Base-by-base conservation (phyloP, 2,113 vertebrate genomes). In the Prinia subflava region DNA sequence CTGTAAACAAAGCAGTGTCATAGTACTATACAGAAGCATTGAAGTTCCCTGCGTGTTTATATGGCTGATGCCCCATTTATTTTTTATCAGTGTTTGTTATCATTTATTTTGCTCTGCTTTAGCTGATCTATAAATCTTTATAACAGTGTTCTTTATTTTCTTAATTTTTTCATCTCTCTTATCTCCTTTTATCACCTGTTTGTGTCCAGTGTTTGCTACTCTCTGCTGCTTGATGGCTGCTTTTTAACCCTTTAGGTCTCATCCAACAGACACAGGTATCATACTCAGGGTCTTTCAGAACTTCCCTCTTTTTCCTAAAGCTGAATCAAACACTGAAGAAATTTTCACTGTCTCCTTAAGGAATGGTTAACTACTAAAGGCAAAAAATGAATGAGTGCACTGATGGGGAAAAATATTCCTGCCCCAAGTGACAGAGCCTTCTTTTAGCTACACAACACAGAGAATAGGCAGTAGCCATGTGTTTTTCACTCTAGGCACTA, bases 1-100 rank as follows among this genome's bases (percentile, higher is more conserved):
- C 89, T 96, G 97, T 98, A 98, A 98, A 98, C 97, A 97, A 95
- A 96, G 89, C 95, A 73, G 93, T 95, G 97, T 97, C 96, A 96
- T 97, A 95, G 68, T 96, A 92, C 96, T 92, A 95, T 90, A 98
- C 97, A 97, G 98, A 97, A 98, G 97, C 97, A 94, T 92, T 96
- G 97, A 98, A 97, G 97, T 97, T 97, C 74, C 63, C 15, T 59
- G 77, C 6, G 3, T 97, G 97, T 98, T 97, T 98, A 97, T 92
- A 79, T 47, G 96, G 91, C 89, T 57, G 90, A 96, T 95, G 91
- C 94, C 95, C 97, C 87, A 31, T 96, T 94, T 95, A 83, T 83
- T 97, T 97, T 97, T 97, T 96, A 98, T 97, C 97, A 94, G 96
- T 83, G 59, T 88, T 83, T 95, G 95, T 96, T 98, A 97, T 96